phyloP scores from a whole-genome alignment of 2,113 vertebrate genomes.

The Hystrix cristata region DNA sequence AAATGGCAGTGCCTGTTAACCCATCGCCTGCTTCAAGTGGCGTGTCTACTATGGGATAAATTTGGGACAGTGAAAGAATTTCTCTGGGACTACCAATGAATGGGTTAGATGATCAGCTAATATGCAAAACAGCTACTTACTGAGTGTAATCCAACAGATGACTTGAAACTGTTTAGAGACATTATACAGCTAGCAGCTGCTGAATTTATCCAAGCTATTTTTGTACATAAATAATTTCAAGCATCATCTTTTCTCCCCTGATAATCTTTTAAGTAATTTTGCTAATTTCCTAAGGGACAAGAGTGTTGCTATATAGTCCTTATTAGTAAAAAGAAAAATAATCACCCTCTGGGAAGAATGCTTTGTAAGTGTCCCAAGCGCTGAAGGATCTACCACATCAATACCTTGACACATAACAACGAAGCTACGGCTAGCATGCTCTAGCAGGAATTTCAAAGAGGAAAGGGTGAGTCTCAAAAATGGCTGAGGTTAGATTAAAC shows the following conservation, averaged over 20 bases:
- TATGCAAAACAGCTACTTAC: neutral
- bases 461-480: neutral
- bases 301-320: conserved; percentile 34
- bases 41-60: neutral
- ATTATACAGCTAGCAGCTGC: neutral
- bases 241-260: conserved; percentile 63
- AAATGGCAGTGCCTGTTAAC: neutral
- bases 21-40: neutral
- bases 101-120: neutral
- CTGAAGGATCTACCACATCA: neutral
- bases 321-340: conserved; percentile 74
- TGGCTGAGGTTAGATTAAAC: neutral
- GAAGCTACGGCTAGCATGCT: neutral
- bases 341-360: conserved; percentile 71
- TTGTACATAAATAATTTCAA: neutral
- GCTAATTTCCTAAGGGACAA: conserved; percentile 76
- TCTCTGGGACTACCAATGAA: neutral
- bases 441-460: neutral
- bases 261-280: conserved; percentile 71
- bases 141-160: neutral
- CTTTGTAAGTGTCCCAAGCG: conserved; percentile 55
- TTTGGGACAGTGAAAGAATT: neutral
- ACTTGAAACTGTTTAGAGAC: conserved; percentile 6
- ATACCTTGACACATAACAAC: conserved; percentile 14
- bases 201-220: conserved; percentile 35